These are phyloP conservation scores for Crocuta crocuta DNA, from an alignment of 2,113 vertebrate species.

Conservation along the genomic window DNA sequence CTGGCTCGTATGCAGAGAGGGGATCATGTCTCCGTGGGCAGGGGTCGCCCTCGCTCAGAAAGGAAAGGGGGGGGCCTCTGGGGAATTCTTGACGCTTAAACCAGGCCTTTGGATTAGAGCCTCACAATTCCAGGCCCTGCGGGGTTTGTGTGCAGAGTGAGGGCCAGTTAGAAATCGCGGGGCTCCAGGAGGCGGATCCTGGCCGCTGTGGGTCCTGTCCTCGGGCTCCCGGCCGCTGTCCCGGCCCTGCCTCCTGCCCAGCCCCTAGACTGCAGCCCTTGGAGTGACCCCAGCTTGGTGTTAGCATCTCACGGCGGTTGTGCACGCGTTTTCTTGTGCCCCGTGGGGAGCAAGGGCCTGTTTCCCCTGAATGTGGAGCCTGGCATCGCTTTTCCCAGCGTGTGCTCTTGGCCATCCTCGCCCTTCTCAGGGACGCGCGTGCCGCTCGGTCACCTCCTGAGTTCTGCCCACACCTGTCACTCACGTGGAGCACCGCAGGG, in stretches of 20 bases:
- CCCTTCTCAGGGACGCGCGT: not conserved
- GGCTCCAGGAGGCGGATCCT: not conserved
- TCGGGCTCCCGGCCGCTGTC: not conserved
- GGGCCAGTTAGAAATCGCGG: not conserved
- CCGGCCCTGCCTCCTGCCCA: accelerated
- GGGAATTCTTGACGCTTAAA: not conserved
- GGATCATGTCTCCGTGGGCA: accelerated
- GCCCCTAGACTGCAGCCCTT: not conserved
- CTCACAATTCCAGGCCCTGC: not conserved
- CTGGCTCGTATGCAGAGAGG: no score
- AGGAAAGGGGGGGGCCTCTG: not conserved
- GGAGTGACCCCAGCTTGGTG: not conserved
- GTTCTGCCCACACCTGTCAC: not conserved
- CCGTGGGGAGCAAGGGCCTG: not conserved
- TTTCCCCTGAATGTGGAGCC: not conserved
- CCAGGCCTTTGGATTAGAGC: not conserved
- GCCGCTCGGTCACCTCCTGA: not conserved
- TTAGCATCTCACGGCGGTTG: not conserved
- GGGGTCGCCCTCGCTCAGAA: not conserved
- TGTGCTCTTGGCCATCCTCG: not conserved
- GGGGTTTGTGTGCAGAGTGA: not conserved
- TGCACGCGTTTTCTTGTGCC: not conserved
- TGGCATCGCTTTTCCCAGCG: not conserved
- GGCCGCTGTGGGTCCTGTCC: not conserved
- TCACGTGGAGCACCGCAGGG: not conserved